Conservation (phyloP, 2,113 vertebrate genomes). For the Ptyas mucosa region DNA sequence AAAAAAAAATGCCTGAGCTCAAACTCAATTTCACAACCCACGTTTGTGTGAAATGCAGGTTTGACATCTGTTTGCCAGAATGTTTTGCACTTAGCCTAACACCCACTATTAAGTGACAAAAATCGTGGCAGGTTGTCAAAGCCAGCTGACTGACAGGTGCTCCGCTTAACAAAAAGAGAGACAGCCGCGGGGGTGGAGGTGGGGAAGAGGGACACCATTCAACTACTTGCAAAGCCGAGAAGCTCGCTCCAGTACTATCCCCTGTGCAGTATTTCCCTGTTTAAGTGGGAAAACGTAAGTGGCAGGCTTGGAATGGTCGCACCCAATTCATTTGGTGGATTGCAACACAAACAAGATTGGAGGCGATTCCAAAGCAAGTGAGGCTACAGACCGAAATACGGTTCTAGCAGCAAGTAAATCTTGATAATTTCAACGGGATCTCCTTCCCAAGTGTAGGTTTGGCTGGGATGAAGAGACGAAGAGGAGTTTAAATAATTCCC, state of each 20-base stretch:
- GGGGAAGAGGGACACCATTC: slow-evolving; percentile 54
- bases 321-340: slow-evolving; percentile 68
- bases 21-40: slow-evolving; percentile 68
- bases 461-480: background rate
- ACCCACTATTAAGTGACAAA: slow-evolving; percentile 77
- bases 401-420: background rate
- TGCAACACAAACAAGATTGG: slow-evolving; percentile 64
- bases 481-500: background rate
- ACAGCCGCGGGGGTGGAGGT: background rate
- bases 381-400: no score
- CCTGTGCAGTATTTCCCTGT: slow-evolving; percentile 62
- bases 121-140: slow-evolving; percentile 85
- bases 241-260: slow-evolving; percentile 65
- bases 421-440: background rate
- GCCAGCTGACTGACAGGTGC: slow-evolving; percentile 86
- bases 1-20: slow-evolving; percentile 53
- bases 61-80: slow-evolving; percentile 85
- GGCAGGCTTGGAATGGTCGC: slow-evolving; percentile 70
- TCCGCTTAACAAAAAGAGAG: slow-evolving; percentile 66
- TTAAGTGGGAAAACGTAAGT: slow-evolving; percentile 73
- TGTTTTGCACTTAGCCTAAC: slow-evolving; percentile 78
- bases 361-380: background rate
- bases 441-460: background rate
- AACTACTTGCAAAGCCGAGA: slow-evolving; percentile 73
- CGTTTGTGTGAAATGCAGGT: slow-evolving; percentile 69